Percentiles rank a stretch among this genome's conserved stretches.
phyloP scores from a whole-genome alignment of 2,113 vertebrate species.

The Pogonocichla stellata region DNA sequence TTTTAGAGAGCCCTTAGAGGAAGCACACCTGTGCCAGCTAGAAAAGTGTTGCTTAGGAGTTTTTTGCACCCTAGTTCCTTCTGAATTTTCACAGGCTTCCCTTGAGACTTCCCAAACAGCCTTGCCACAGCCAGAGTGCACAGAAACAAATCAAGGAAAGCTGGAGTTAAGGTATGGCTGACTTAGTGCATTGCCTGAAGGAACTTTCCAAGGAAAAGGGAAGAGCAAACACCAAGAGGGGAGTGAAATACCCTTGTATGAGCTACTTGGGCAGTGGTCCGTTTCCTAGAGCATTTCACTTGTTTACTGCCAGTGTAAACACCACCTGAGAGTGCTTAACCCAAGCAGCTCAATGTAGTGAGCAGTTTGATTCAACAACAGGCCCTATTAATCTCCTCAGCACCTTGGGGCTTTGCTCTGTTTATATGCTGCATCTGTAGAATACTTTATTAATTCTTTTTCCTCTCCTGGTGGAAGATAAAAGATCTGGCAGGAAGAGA shows the following conservation, averaged over 20 bases:
- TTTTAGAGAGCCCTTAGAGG: not conserved
- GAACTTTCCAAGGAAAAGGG: not conserved
- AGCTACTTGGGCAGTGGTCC: slow-evolving; percentile 6
- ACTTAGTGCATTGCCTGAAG: not conserved
- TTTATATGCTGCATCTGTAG: slow-evolving; percentile 52
- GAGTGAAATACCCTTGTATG: not conserved
- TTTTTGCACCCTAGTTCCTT: not conserved
- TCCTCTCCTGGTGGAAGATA: slow-evolving; percentile 66
- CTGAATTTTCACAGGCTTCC: not conserved
- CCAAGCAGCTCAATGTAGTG: slow-evolving; percentile 29
- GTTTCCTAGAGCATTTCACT: not conserved
- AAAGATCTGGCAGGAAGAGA: slow-evolving; percentile 75
- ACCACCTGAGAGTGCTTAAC: slow-evolving; percentile 55
- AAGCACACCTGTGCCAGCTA: not conserved
- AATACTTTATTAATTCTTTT: slow-evolving; percentile 71
- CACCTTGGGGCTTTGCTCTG: slow-evolving; percentile 47
- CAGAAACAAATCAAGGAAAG: not conserved
- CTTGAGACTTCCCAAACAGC: not conserved
- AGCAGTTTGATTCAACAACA: slow-evolving; percentile 58
- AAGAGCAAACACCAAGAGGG: not conserved
- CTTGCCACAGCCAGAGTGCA: not conserved
- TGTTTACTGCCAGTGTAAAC: slow-evolving; percentile 49
- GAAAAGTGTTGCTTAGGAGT: not conserved
- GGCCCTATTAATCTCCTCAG: slow-evolving; percentile 65
- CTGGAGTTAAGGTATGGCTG: not conserved